These are phyloP conservation scores for Entomyzon cyanotis DNA, from an alignment of 2,113 vertebrate genomes.

Conservation along the genomic window DNA sequence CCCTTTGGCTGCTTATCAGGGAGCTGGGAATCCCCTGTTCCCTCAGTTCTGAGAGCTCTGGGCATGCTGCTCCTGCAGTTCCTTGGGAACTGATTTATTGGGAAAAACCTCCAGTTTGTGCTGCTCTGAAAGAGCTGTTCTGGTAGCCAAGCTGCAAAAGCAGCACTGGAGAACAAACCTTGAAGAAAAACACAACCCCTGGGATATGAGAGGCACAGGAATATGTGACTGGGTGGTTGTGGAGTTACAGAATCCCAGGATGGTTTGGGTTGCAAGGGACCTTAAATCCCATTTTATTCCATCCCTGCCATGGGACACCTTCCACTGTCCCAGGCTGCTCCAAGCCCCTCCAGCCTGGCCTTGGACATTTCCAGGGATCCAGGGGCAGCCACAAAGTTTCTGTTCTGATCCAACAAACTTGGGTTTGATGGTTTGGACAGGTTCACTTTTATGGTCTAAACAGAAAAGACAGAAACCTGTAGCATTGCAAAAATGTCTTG, in stretches of 20 bases:
- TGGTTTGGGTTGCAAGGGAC: not conserved
- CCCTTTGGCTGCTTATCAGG: not conserved
- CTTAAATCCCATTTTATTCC: not conserved
- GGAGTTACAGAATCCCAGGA: not conserved
- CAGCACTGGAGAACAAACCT: not conserved
- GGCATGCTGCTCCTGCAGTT: not conserved
- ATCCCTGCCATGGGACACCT: too few relatives aligned
- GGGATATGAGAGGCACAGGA: accelerated
- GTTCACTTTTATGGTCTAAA: not conserved
- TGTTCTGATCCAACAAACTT: not conserved
- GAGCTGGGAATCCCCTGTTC: not conserved
- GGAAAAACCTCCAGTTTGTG: not conserved
- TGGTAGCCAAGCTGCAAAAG: not conserved
- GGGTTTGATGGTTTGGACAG: not conserved
- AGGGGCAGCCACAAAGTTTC: not conserved
- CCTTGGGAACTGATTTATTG: not conserved
- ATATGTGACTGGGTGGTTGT: not conserved
- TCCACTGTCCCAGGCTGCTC: not conserved
- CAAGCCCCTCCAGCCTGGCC: not conserved
- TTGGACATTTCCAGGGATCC: not conserved
- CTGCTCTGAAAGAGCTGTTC: not conserved
- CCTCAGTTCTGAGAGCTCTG: not conserved
- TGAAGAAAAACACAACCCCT: not conserved
- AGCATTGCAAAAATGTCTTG: accelerated
- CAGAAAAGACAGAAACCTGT: not conserved